Evolutionary conservation across 2,888 invertebrate genomes (phyloP).

Genomic region (Lasioglossum leucozonium): DNA sequence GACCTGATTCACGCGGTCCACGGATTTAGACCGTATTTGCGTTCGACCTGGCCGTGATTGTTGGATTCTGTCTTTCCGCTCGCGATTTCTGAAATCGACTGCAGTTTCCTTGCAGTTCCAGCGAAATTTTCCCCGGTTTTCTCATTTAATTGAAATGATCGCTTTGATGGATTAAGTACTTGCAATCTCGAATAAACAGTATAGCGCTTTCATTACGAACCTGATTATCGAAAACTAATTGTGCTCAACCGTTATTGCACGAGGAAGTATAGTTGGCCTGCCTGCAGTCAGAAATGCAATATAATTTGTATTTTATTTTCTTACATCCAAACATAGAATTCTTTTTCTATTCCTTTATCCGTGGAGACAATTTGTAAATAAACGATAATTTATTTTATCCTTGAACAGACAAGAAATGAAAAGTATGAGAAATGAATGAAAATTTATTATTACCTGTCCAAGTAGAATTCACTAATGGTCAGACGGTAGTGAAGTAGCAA

Average conservation of each 20-base stretch:
- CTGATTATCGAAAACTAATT: background rate
- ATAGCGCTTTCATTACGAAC: background rate
- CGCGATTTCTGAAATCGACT: background rate
- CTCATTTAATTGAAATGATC: background rate
- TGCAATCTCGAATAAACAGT: background rate
- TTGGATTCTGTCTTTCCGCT: background rate
- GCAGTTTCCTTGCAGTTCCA: background rate
- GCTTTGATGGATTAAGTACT: background rate
- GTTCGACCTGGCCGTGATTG: constrained; percentile 37
- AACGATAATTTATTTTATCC: background rate
- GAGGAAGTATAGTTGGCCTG: background rate
- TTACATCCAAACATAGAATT: background rate
- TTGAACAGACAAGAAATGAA: too few relatives aligned
- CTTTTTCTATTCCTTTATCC: background rate
- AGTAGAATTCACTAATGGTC: background rate
- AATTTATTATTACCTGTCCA: background rate
- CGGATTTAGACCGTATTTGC: constrained; percentile 39
- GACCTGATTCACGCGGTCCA: constrained; percentile 27
- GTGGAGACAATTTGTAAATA: background rate
- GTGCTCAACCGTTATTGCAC: background rate
- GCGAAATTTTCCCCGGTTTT: background rate
- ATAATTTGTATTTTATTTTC: background rate
- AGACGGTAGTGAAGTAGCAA: background rate
- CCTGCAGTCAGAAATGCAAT: background rate
- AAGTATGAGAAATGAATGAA: too few relatives aligned